Base-by-base conservation (phyloP, 2,797 vertebrate genomes). In the Scleropages formosus region DNA sequence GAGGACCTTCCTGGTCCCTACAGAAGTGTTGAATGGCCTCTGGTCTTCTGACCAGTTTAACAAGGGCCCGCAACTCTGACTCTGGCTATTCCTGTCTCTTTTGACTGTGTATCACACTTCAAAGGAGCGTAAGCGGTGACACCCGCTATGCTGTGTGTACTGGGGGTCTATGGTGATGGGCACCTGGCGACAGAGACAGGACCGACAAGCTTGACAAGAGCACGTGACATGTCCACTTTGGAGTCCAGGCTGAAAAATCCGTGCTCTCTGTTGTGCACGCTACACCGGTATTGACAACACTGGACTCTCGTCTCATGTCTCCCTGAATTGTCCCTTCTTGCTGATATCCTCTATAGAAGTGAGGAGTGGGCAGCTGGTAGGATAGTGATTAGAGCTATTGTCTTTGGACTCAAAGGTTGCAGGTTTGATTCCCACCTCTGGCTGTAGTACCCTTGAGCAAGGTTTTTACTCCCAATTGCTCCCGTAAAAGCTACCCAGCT, bases 61-160 rank as follows among this genome's bases (percentile, higher is more conserved):
- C 18, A 67, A 24, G 69, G 18, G 24, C 39, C 75, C 46, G 60
- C 73, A 39, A 75, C 60, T 18, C 61, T 67, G 56, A 69, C 68
- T 22, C 69, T 47, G 67, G 49, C 51, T 78, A 75, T 75, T 78
- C 46, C 49, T 74, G n/a, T 71, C 60, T 78, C 53, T 47, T 20
- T 6, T 61, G 8, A 66, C 27, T 69, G 62, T 56, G 27, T 27
- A 51, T 62, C 63, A 75, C 62, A 73, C 78, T 63, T 78, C 76
- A 39, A 63, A 73, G 66, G 27, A 44, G 49, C 56, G 46, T 49
- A 70, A 27, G 31, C 62, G 64, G 11, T 61, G 27, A 15, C 16
- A 24, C 31, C 18, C 8, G 10, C 27, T 49, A 39, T 22, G 12
- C 69, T 0, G 18, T 58, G 18, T 4, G 3, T 16, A 9, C 59